Evolutionary conservation across 2,888 invertebrate species (phyloP).

Genomic region (Merodon equestris): DNA sequence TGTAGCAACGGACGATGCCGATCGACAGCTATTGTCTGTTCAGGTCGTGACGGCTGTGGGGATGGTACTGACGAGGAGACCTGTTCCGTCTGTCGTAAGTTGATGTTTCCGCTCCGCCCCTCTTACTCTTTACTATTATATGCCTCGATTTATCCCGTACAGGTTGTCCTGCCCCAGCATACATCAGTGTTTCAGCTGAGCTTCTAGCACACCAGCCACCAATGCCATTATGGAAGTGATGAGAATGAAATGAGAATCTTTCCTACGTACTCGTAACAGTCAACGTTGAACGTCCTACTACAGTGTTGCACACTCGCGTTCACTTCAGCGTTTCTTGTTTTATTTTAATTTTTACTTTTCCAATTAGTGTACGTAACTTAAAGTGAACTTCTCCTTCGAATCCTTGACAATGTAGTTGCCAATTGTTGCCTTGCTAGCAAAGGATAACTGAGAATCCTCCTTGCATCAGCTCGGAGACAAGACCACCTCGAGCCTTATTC

Average conservation of each 20-base stretch:
- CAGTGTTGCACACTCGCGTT: conserved; percentile 6
- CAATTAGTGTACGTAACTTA: no score
- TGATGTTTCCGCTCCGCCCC: neutral
- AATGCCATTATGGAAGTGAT: conserved; percentile 76
- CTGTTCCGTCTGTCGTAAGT: conserved; percentile 93
- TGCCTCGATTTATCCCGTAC: neutral
- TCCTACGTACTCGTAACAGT: conserved; percentile 29
- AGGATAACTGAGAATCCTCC: conserved; percentile 69
- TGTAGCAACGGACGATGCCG: conserved; percentile 93
- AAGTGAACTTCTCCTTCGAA: no score
- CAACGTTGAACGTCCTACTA: conserved; percentile 52
- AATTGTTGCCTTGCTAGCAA: conserved; percentile 79
- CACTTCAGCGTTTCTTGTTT: conserved; percentile 36
- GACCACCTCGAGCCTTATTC: neutral
- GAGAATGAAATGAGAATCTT: conserved; percentile 7
- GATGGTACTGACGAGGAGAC: conserved; percentile 92
- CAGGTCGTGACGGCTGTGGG: conserved; percentile 94
- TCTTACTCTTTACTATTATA: neutral
- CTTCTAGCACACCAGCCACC: conserved; percentile 74
- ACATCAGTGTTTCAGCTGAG: conserved; percentile 70
- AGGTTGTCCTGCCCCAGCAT: conserved; percentile 81
- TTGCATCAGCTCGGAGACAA: no score
- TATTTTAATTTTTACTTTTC: conserved; percentile 25
- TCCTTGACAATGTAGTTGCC: conserved; percentile 53
- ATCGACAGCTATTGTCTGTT: conserved; percentile 93